Base-by-base conservation (phyloP, 2,888 invertebrate genomes). In the Sisyra nigra region DNA sequence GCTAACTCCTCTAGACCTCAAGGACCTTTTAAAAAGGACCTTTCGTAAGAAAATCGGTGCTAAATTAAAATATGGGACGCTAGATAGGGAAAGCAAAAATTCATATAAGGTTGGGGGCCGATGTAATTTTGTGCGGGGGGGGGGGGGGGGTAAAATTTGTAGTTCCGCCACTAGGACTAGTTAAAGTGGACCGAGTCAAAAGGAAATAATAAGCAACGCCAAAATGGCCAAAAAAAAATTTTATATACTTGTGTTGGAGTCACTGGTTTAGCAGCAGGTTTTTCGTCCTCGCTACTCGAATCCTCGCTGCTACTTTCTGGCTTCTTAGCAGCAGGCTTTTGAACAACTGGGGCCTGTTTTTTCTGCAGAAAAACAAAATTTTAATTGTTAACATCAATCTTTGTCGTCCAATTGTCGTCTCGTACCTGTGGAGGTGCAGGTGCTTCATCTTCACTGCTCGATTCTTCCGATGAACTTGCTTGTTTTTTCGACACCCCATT, bases 241-340 rank as follows among this genome's bases (percentile, higher is more conserved):
- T 24, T 24, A 5, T 24, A 24, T 24, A 24, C 24, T 7, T 24
- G 24, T 37, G n/a, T 3, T 3, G 17, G 37, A 18, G 14, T 17
- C 1, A 10, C 1, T 17, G 40, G 44, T 44, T 45, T 53, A 49
- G 10, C 34, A 15, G 24, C 11, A 29, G 39, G 44, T 15, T 37
- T 48, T 46, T 42, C 48, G 30, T 54, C 51, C 18, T 52, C 53
- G 36, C 46, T 46, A 32, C 50, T 52, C n/a, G 51, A 50, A 13
- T 55, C 54, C 17, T 55, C 54, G 41, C 51, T 50, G 40, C 51
- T 53, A 13, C 51, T 40, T 46, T 49, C 47, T 48, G 46, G 37
- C 15, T 42, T 44, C 7, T 52, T 43, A 14, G 44, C 19, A 18
- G 8, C n/a, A 2, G 37, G 37, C 9, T 37, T 17, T 37, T 37